Evolutionary conservation across 1,140 invertebrate species (phyloP), one percentile per base, ranked within the genome.

Genomic region (Phenacoccus solenopsis): DNA sequence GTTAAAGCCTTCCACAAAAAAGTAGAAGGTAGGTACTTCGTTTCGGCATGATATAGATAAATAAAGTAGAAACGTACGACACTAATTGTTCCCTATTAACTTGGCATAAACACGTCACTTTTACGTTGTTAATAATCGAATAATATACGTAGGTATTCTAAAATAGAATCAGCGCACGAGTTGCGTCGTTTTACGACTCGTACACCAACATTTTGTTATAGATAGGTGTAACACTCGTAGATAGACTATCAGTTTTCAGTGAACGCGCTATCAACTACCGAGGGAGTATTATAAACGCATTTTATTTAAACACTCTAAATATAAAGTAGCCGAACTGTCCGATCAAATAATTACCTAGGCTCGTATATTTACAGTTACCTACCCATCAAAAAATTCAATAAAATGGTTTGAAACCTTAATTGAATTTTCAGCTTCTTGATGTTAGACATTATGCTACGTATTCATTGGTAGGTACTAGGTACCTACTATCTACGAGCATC

Each of bases 41-140:
- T 49, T 49, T 49, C 16, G 38, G 38, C 16, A 49, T 49, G 38
- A 49, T 49, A 49, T 49, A 49, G 38, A 49, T 49, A 49, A n/a
- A n/a, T n/a, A n/a, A 49, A 49, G 12, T 49, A 49, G 38, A 49
- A 49, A 49, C 38, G 38, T 49, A 10, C 20, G 38, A 49, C 38
- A 49, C 38, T 49, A 49, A 49, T 49, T 49, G 38, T 49, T 49
- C 38, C 38, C 38, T n/a, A 49, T 49, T 49, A 49, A 49, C 38
- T 49, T 16, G 38, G 38, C 38, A 49, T 49, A 49, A 49, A 49
- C 38, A 49, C 38, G 20, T 49, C 38, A 49, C 38, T 49, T 49
- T 16, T 49, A n/a, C 38, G 12, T 49, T n/a, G 38, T 49, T 49
- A 49, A 49, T 49, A 49, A 49, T 49, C 38, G 38, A 49, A 49